Percentiles rank a stretch among this genome's conserved stretches.
phyloP scores from a whole-genome alignment of 2,113 vertebrate genomes.

The Oenanthe melanoleuca region DNA sequence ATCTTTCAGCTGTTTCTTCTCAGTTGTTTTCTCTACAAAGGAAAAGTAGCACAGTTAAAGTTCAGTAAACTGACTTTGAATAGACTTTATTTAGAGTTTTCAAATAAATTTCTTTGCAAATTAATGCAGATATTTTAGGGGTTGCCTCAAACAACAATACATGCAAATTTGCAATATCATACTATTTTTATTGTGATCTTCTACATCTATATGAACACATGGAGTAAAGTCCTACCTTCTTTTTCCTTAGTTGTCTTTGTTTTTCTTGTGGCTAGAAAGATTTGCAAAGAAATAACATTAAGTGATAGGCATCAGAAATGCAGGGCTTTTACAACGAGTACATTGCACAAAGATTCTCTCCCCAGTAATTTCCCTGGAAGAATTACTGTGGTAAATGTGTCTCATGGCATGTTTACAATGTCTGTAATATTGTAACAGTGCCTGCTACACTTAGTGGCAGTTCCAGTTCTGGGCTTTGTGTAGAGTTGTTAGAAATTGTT shows the following conservation, averaged over 20 bases:
- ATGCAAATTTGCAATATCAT: background rate
- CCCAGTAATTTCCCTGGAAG: background rate
- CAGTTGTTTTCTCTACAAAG: slow-evolving; percentile 49
- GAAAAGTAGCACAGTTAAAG: background rate
- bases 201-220: background rate
- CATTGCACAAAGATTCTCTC: background rate
- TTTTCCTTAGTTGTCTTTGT: slow-evolving; percentile 61
- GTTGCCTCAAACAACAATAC: background rate
- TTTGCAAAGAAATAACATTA: slow-evolving; percentile 25
- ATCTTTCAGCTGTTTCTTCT: slow-evolving; percentile 48
- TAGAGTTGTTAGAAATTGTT: background rate
- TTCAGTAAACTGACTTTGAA: background rate
- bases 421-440: background rate
- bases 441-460: background rate
- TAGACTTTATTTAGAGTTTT: background rate
- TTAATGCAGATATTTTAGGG: background rate
- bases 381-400: background rate
- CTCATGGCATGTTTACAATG: background rate
- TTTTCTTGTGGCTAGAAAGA: slow-evolving; percentile 64
- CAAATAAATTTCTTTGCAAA: background rate
- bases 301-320: background rate
- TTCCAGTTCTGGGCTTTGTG: background rate
- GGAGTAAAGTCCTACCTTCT: slow-evolving; percentile 61
- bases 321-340: background rate
- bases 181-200: background rate